A percentile compares a stretch with the other conserved stretches of the same genome.
Conservation (phyloP, 2,888 invertebrate species). For the Drosophila diplacantha region DNA sequence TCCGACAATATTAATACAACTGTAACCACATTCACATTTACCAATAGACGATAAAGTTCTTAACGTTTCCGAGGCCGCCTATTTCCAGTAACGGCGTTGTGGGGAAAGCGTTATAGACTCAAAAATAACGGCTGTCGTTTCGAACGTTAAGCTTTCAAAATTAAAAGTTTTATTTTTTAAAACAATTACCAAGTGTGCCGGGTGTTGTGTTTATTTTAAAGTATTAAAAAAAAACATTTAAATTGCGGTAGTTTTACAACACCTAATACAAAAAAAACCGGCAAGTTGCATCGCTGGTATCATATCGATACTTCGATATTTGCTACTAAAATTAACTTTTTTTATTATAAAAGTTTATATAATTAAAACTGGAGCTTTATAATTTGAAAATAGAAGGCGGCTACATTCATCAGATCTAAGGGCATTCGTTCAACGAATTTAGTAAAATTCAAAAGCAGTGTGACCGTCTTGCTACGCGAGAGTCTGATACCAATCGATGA, state of each 20-base stretch:
- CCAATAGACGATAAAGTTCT: conserved; percentile 35
- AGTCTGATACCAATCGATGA: background rate
- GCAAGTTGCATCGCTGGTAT: background rate
- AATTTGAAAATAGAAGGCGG: background rate
- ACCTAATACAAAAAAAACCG: background rate
- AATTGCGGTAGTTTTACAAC: background rate
- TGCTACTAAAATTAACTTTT: background rate
- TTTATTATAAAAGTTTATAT: background rate
- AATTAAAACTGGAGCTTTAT: background rate
- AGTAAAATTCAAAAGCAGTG: background rate
- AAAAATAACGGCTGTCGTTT: conserved; percentile 8
- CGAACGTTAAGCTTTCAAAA: background rate
- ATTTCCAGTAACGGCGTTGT: conserved; percentile 43
- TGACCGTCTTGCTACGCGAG: background rate
- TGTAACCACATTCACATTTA: conserved; percentile 37
- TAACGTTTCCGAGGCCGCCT: conserved; percentile 42
- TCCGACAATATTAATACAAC: too few species aligned
- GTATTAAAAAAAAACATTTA: background rate
- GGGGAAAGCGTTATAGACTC: background rate
- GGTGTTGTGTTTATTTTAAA: background rate
- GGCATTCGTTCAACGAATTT: background rate
- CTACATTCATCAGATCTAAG: background rate
- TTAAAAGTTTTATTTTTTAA: background rate
- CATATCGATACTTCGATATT: background rate
- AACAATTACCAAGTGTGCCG: background rate